Evolutionary conservation across 2,888 invertebrate genomes (phyloP).

Genomic region (Protophormia terraenovae): DNA sequence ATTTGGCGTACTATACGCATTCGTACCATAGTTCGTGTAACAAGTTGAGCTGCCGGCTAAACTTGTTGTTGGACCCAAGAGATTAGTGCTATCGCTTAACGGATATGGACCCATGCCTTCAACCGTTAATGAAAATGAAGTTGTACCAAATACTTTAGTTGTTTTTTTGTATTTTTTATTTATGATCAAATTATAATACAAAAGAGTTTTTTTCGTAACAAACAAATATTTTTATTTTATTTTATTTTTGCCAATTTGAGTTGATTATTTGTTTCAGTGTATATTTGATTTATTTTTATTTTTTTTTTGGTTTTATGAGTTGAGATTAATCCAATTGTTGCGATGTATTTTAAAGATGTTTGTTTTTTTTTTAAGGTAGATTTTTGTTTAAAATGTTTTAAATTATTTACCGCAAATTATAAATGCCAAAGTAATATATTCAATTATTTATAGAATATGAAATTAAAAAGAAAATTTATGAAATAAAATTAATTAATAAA

Average conservation of each 20-base stretch:
- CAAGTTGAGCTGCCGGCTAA: conserved; percentile 78
- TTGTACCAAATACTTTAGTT: conserved; percentile 81
- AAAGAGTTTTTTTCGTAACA: conserved; percentile 46
- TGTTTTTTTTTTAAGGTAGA: neutral
- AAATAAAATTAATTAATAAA: conserved; percentile 45
- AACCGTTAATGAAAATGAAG: conserved; percentile 82
- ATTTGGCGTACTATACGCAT: conserved; percentile 80
- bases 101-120: conserved; percentile 82
- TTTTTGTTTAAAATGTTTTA: conserved; percentile 38
- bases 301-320: conserved; percentile 44
- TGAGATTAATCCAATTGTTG: conserved; percentile 52
- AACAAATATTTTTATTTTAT: conserved; percentile 44
- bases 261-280: conserved; percentile 36
- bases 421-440: conserved; percentile 63
- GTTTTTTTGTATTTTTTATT: conserved; percentile 66
- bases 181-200: conserved; percentile 47
- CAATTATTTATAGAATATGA: conserved; percentile 52
- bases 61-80: conserved; percentile 80
- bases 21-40: conserved; percentile 81
- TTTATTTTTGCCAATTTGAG: conserved; percentile 53
- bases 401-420: conserved; percentile 63
- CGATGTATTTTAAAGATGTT: conserved; percentile 40
- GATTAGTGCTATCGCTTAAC: conserved; percentile 81
- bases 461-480: conserved; percentile 49
- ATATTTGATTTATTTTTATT: neutral